phyloP scores from a whole-genome alignment of 2,113 vertebrate species.

The Phoxinus phoxinus region DNA sequence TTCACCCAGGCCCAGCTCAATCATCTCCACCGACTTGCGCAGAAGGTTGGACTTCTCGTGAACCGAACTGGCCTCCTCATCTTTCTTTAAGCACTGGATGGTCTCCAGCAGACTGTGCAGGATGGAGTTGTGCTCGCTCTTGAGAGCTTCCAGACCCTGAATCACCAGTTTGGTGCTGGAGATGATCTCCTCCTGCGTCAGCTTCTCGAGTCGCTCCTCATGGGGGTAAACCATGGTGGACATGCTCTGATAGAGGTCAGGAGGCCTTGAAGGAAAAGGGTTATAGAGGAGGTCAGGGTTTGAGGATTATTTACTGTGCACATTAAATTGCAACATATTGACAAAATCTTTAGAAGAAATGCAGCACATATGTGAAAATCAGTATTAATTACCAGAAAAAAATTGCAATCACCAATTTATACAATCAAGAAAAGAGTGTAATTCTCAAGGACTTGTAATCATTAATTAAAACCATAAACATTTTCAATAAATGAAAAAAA shows the following conservation, averaged over 20 bases:
- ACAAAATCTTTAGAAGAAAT: background rate
- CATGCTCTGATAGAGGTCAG: slow-evolving; percentile 66
- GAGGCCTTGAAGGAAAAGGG: background rate
- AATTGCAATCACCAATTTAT: background rate
- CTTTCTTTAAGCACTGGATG: slow-evolving; percentile 86
- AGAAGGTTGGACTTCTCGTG: slow-evolving; percentile 86
- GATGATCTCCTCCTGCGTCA: slow-evolving; percentile 89
- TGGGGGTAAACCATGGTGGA: slow-evolving; percentile 82
- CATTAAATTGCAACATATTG: background rate
- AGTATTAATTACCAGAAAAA: background rate
- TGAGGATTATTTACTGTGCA: background rate
- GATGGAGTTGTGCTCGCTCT: slow-evolving; percentile 87
- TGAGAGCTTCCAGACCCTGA: slow-evolving; percentile 87
- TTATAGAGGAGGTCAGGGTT: background rate
- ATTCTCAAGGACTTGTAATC: too few species aligned
- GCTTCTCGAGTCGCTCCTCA: slow-evolving; percentile 83
- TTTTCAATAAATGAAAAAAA: too few species aligned
- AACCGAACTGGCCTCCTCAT: slow-evolving; percentile 85
- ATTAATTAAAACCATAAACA: too few species aligned
- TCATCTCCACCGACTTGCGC: slow-evolving; percentile 88
- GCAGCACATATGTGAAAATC: background rate
- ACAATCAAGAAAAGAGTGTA: background rate
- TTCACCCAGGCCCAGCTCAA: slow-evolving; percentile 86
- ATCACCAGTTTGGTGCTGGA: slow-evolving; percentile 85
- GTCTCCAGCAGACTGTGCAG: slow-evolving; percentile 85